Base-by-base conservation (phyloP, 1,140 invertebrate species). In the Microvelia longipes region DNA sequence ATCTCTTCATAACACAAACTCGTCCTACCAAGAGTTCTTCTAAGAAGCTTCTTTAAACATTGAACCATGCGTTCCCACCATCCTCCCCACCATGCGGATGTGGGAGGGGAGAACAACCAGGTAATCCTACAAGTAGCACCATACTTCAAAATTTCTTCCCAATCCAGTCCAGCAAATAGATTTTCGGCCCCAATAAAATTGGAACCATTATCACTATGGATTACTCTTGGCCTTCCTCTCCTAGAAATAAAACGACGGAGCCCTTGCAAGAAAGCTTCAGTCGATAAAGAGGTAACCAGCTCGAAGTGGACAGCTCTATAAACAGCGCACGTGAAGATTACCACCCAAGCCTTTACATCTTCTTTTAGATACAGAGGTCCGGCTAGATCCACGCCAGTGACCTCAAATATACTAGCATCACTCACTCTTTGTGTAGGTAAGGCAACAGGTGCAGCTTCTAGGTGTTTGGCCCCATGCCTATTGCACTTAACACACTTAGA, bases 131-230 rank as follows among this genome's bases (percentile, higher is more conserved):
- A 11, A 50, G 5, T 19, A 11, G 35, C 35, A 50, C 35, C 19
- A 19, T 11, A 50, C 19, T 50, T 50, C 19, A 11, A 19, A 50
- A 50, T 50, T 19, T 50, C 35, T 50, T 19, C 35, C 35, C 35
- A 50, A 19, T 50, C 19, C 19, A 50, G 5, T 11, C 19, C 35
- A 50, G 5, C 19, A 50, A 50, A 50, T 11, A 19, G 5, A 50
- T 50, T 50, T 11, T 50, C 35, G 5, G 35, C 19, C 5, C 35
- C 35, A 11, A 50, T 19, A 50, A 50, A 50, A 50, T 78, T 80
- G 1, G 71, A 77, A 1, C 75, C 80, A 69, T 81, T 81, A 67
- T 81, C 78, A 29, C 73, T 77, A 66, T 76, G 80, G 5, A 82
- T 75, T 0, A 73, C 74, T 0, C 66, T 68, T 1, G 77, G 78